phyloP scores from a whole-genome alignment of 2,113 vertebrate species.

The Pygathrix nemaeus region DNA sequence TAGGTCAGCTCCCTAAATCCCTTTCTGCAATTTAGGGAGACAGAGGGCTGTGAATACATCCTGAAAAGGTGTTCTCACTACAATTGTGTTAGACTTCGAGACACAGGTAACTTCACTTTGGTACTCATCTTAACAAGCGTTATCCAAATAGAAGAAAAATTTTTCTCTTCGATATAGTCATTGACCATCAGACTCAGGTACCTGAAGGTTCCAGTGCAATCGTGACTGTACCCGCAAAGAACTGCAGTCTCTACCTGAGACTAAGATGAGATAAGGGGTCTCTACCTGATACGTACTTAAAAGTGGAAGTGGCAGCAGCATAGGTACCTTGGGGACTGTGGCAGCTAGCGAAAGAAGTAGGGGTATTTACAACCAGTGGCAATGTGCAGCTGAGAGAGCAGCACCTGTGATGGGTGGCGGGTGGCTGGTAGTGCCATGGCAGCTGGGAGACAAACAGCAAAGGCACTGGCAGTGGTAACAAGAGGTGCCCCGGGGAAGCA shows the following conservation, averaged over 20 bases:
- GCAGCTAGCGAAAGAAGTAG: not conserved
- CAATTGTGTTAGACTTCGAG: not conserved
- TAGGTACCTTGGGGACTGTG: rapidly evolving
- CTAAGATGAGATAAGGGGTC: not conserved
- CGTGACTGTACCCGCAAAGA: not conserved
- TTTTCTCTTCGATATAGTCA: not conserved
- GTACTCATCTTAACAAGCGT: not conserved
- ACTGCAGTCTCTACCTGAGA: not conserved
- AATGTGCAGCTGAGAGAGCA: not conserved
- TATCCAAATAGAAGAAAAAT: not conserved
- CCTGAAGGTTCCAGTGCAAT: not conserved
- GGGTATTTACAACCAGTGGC: not conserved
- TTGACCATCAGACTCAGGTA: not conserved
- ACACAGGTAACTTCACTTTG: not conserved
- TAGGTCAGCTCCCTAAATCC: rapidly evolving
- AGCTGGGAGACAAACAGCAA: not conserved
- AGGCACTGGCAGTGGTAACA: not conserved
- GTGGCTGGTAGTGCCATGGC: too few relatives aligned
- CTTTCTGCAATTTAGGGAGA: not conserved
- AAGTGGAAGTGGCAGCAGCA: not conserved
- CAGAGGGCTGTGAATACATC: not conserved
- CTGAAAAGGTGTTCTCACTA: not conserved
- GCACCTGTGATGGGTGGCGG: not conserved
- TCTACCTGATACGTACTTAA: not conserved
- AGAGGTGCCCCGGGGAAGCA: not conserved